These are phyloP conservation scores for Rhopalosiphum nymphaeae DNA, from an alignment of 2,888 invertebrate genomes.

Conservation along the genomic window DNA sequence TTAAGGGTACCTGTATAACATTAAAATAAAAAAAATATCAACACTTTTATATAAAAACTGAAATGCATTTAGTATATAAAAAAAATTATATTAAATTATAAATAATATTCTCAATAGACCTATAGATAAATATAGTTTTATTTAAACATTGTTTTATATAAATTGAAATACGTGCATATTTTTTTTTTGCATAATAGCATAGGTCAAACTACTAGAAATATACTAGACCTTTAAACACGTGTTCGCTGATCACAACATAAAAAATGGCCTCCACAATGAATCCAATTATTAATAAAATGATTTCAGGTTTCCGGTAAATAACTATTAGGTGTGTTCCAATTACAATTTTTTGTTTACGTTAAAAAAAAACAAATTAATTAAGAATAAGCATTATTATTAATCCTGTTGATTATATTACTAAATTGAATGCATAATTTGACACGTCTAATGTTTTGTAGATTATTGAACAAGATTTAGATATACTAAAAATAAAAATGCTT, in stretches of 20 bases:
- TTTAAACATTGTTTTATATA: not conserved
- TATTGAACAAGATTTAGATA: not conserved
- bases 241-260: not conserved
- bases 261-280: not conserved
- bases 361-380: not conserved
- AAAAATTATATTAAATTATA: not conserved
- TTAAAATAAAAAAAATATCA: not conserved
- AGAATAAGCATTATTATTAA: not conserved
- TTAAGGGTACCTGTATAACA: not conserved
- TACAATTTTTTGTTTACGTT: slow-evolving; percentile 4
- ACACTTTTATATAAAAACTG: not conserved
- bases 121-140: not conserved
- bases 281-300: slow-evolving; percentile 21
- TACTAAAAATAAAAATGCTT: not conserved
- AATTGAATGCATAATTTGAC: not conserved
- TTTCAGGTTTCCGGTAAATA: slow-evolving; percentile 3
- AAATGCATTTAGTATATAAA: not conserved
- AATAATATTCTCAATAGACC: not conserved
- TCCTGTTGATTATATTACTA: not conserved
- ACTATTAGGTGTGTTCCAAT: not conserved
- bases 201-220: slow-evolving; percentile 30
- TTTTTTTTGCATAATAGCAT: not conserved
- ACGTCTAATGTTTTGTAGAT: not conserved
- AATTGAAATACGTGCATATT: not conserved
- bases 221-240: slow-evolving; percentile 4